Evolutionary conservation across 2,797 vertebrate genomes (phyloP).

Genomic region (Clarias platycephalus): DNA sequence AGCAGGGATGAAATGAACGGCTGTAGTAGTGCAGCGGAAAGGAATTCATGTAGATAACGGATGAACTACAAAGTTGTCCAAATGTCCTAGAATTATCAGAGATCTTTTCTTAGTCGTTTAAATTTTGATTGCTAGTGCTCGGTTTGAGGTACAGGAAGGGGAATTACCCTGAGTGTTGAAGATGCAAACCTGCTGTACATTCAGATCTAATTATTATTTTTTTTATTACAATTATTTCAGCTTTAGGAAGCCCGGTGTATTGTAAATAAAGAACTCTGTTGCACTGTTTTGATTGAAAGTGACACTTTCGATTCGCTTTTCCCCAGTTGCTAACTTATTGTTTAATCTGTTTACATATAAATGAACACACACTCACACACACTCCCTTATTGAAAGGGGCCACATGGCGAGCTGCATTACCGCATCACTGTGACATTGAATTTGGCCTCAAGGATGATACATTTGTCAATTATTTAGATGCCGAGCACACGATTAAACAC

Average conservation of each 20-base stretch:
- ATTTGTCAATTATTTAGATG: neutral
- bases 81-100: neutral
- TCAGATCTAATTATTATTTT: too few relatives aligned
- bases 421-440: conserved; percentile 44
- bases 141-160: neutral
- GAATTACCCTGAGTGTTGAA: neutral
- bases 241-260: neutral
- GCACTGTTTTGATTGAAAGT: neutral
- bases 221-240: neutral
- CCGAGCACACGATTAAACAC: neutral
- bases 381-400: neutral
- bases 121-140: neutral
- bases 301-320: neutral
- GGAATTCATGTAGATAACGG: neutral
- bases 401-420: conserved; percentile 32
- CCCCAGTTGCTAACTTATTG: neutral
- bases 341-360: neutral
- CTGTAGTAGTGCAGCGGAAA: too few relatives aligned
- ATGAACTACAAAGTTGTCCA: neutral
- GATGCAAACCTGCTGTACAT: neutral
- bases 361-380: neutral
- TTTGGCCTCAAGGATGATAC: conserved; percentile 28
- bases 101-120: neutral
- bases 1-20: neutral
- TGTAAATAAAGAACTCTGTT: neutral